phyloP scores from a whole-genome alignment of 2,888 invertebrate genomes.

The Crossocerus cetratus region DNA sequence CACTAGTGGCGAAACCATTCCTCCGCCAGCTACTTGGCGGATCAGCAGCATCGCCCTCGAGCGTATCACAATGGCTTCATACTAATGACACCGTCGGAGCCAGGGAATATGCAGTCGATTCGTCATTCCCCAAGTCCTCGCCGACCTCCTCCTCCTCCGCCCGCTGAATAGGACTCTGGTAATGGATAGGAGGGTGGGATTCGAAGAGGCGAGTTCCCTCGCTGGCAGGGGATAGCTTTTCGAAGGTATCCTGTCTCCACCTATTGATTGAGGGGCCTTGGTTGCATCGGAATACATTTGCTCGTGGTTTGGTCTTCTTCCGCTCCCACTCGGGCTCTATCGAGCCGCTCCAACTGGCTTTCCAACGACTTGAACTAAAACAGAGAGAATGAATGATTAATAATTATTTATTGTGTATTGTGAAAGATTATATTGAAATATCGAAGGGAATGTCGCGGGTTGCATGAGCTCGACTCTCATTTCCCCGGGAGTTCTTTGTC shows the following conservation, averaged over 20 bases:
- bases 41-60: slow-evolving; percentile 36
- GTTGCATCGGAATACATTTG: slow-evolving; percentile 62
- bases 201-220: slow-evolving; percentile 34
- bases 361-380: too few species aligned
- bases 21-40: slow-evolving; percentile 17
- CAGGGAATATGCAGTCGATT: slow-evolving; percentile 35
- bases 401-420: too few species aligned
- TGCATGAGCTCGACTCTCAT: too few species aligned
- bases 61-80: slow-evolving; percentile 50
- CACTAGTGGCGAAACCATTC: background rate
- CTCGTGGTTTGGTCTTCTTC: slow-evolving; percentile 18
- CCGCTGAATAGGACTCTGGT: slow-evolving; percentile 48
- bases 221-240: slow-evolving; percentile 41
- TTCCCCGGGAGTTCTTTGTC: too few species aligned
- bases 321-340: background rate
- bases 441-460: too few species aligned
- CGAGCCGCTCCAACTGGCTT: background rate
- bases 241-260: slow-evolving; percentile 65
- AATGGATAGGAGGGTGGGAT: slow-evolving; percentile 54
- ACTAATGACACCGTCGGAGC: slow-evolving; percentile 52
- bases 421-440: too few species aligned
- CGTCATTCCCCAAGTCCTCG: slow-evolving; percentile 41
- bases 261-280: slow-evolving; percentile 60
- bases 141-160: background rate
- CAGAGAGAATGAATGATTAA: too few species aligned